Conservation (phyloP, 35 echinoderm and acorn worm genomes). For the Hemicentrotus pulcherrimus region DNA sequence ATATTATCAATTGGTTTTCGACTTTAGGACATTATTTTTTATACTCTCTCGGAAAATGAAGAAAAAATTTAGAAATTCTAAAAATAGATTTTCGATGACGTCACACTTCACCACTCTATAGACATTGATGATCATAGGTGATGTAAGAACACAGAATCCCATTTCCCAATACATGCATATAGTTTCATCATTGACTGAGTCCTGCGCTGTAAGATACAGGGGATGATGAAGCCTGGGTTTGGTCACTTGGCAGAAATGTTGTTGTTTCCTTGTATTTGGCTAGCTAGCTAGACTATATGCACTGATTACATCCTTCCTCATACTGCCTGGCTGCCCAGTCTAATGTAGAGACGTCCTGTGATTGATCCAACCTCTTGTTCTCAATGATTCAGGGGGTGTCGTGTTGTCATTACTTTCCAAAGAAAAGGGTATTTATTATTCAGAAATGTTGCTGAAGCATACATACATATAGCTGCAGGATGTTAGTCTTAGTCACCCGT, state of each 20-base stretch:
- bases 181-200: not conserved
- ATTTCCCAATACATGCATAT: not conserved
- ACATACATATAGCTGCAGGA: not conserved
- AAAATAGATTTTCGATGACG: no score
- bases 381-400: not conserved
- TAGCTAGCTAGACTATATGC: not conserved
- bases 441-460: not conserved
- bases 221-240: not conserved
- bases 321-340: not conserved
- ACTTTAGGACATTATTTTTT: no score
- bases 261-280: not conserved
- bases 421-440: not conserved
- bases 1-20: no score
- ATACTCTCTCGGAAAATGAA: no score
- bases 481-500: not conserved
- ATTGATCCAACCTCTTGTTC: not conserved
- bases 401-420: not conserved
- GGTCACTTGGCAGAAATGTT: not conserved
- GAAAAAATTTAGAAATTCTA: no score
- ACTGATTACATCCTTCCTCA: not conserved
- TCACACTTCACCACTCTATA: no score
- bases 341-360: not conserved
- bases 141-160: not conserved
- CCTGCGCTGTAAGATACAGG: not conserved
- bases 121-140: not conserved